Evolutionary conservation across 2,113 vertebrate species (phyloP), one percentile per base, ranked within the genome.

Genomic region (Cervus canadensis): DNA sequence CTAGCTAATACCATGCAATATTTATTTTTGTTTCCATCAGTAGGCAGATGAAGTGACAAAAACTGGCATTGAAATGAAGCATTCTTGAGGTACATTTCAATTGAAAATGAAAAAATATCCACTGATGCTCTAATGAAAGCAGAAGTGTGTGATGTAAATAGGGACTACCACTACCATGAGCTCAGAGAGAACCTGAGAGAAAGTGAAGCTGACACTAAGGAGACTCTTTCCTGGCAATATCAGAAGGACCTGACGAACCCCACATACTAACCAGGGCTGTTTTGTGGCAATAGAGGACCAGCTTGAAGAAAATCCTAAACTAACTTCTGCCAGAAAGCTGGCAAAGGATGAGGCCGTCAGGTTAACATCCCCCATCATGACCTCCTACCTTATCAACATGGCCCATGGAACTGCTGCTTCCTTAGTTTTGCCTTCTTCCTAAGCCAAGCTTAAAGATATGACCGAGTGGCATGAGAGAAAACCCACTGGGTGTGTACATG

Each of bases 401-500:
- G 11, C 16, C 14, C 30, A 8, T 1, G 14, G 26, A 19, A 36
- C 59, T 84, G 23, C 19, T 83, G 19, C 26, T 52, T 43, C 54
- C 67, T 94, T 81, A 74, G 30, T 50, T 78, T 89, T 62, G 17
- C 59, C 16, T 59, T 89, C 56, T 33, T 17, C 21, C 54, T 85
- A 67, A 79, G 67, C 7, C 6, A 43, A 90, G 7, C 36, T 64
- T 78, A 89, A 83, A 6, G 16, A 54, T 30, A 74, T 1, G 7
- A 43, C 36, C 19, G 14, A 85, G 15, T 1, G 7, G 16, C 40
- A 84, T 16, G 15, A 57, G 36, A 95, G 84, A 92, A 92, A 82
- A 30, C 4, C 21, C 33, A 93, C 0, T 45, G 5, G 2, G 10
- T 52, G 0, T 40, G 6, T 16, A 23, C 12, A 79, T 57, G 8